Evolutionary conservation across 1,140 invertebrate genomes (phyloP), one percentile per base, ranked within the genome.

Genomic region (Drosophila fuyamai): DNA sequence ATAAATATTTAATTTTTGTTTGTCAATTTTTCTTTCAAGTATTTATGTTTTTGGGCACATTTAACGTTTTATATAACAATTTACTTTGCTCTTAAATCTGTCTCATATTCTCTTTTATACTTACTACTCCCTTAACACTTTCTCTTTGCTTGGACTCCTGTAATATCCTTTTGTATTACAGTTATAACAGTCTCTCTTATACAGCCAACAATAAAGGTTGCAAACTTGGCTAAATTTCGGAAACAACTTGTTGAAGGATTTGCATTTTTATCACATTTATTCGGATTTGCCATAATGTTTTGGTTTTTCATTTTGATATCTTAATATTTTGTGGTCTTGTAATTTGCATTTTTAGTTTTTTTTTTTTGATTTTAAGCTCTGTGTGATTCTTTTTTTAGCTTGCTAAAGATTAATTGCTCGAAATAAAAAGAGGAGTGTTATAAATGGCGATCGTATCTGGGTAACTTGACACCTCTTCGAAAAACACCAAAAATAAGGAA

Each of bases 161-260:
- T 2, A 4, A 32, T 14, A 56, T 57, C 35, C 41, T 54, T 57
- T 7, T 5, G 36, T 85, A 86, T 53, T 38, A 65, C 40, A 78
- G 57, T 66, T 54, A 35, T 41, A 29, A 12, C 14, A 23, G 13
- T 9, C 0, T 1, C 72, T 76, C 72, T 76, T 76, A 76, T 76
- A 76, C 38, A 12, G 57, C 36, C 6, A 1, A 3, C 14, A 32
- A 23, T 27, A 8, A 4, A 0, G 83, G 82, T 82, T 63, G 55
- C 50, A 14, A 65, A 79, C 75, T 76, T 51, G 55, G 51, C 75
- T 85, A 7, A 13, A 32, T 78, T 78, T 82, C 74, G 79, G 75
- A 75, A 75, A 81, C 83, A 81, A 86, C 75, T 81, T 81, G 81
- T 86, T 85, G 81, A 48, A 27, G 43, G 16, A 56, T 72, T 71